Base-by-base conservation (phyloP, 2,113 vertebrate species). In the Genyomyrus donnyi region DNA sequence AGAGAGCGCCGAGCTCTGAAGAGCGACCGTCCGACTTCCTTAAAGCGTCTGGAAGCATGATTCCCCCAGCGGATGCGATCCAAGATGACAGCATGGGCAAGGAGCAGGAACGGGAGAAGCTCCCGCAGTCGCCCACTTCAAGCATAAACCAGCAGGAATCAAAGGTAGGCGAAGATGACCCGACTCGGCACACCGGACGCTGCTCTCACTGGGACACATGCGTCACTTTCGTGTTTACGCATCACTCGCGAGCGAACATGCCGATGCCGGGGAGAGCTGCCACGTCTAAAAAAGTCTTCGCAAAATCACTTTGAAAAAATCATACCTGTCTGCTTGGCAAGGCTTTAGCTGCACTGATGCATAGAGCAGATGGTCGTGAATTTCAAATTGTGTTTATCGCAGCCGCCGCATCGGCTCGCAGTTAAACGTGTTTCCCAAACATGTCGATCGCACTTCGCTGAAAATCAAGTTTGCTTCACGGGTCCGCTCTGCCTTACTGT, bases 21-120 rank as follows among this genome's bases (percentile, higher is more conserved):
- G 35, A 85, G 42, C 83, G 21, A 46, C 83, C 80, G 42, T 85
- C 83, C 45, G 83, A 42, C 83, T 85, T 21, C 45, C 42, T 24
- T 27, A 45, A 31, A 70, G 10, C 62, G 17, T 45, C 17, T 21
- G 58, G 91, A 90, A 94, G 92, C 74, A 96, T 96, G 96, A 96
- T 96, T 91, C 96, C 96, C 4, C 96, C 95, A 46, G 92, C 90
- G 13, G 94, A 92, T 91, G 93, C 92, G 93, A 92, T 93, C 49
- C 94, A 93, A 93, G 95, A 95, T 87, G 94, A 95, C 89, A 94
- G 94, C 91, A 92, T 93, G 88, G 94, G 92, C 91, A 95, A 95
- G 90, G 94, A 96, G 90, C 94, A 93, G 87, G 94, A 94, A 77
- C 92, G 77, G 90, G 95, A 95, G 35, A 92, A 91, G 87, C 91